Percentiles rank a stretch among this genome's conserved stretches.
These are phyloP conservation scores for Coelopa frigida DNA, from an alignment of 1,140 invertebrate genomes.

Conservation along the genomic window DNA sequence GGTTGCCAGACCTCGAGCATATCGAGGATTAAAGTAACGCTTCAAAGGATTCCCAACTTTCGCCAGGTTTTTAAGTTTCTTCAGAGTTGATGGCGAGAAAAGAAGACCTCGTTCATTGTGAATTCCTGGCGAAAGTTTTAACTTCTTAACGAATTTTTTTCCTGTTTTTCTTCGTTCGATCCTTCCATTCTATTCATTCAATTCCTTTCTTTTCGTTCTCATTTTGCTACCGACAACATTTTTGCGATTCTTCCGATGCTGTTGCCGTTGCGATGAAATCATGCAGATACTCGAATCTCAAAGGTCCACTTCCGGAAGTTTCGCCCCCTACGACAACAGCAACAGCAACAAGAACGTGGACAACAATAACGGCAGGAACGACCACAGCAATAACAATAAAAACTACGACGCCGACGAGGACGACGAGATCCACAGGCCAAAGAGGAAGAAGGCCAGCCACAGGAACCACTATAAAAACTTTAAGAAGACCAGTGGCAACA, in stretches of 20 bases:
- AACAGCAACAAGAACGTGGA: conserved; percentile 32
- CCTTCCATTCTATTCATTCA: background rate
- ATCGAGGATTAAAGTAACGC: too few relatives aligned
- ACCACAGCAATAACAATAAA: conserved; percentile 15
- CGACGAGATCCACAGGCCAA: background rate
- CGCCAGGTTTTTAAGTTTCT: too few relatives aligned
- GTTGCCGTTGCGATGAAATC: conserved; percentile 7
- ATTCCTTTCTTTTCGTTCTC: background rate
- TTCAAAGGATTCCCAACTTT: too few relatives aligned
- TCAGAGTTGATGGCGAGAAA: too few relatives aligned
- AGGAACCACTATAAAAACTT: conserved; percentile 36
- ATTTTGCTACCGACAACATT: conserved; percentile 1
- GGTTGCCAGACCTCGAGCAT: too few relatives aligned
- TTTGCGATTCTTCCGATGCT: conserved; percentile 8
- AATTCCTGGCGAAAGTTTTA: too few relatives aligned
- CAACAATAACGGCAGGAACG: conserved; percentile 26
- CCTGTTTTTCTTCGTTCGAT: too few relatives aligned
- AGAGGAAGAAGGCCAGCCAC: conserved; percentile 7
- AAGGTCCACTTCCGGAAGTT: conserved; percentile 26
- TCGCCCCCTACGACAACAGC: conserved; percentile 21
- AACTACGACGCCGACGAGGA: conserved; percentile 17
- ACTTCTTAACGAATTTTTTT: too few relatives aligned
- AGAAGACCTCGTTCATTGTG: too few relatives aligned
- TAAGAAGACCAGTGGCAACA: conserved; percentile 28
- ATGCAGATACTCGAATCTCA: conserved; percentile 39